Base-by-base conservation (phyloP, 2,888 invertebrate species). In the Euzophera pinguis region DNA sequence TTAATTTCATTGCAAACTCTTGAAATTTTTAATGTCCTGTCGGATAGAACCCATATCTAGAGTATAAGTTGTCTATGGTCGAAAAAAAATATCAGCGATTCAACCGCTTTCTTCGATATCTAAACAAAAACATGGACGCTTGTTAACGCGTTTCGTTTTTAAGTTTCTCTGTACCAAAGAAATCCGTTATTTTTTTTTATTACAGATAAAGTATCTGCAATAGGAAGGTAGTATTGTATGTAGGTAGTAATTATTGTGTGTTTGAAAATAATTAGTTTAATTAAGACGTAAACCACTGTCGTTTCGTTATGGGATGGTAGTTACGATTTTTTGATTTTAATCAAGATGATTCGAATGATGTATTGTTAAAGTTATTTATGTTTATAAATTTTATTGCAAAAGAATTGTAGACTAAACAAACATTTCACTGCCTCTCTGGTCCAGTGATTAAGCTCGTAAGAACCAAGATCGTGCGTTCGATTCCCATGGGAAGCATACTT, bases 281-380 rank as follows among this genome's bases (percentile, higher is more conserved):
- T 72, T 63, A 67, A 71, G 70, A 69, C 59, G 62, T 63, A 62
- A 60, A 39, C 62, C 64, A 54, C 62, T 57, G 49, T 50, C 47
- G 42, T 53, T 45, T 56, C 54, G 56, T 57, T 56, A 55, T 39
- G 49, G 49, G 39, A 48, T 39, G 39, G 39, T 32, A 39, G 39
- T 13, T 49, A 49, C 39, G 49, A n/a, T 3, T 16, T 50, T 49
- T 49, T 48, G n/a, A 27, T 38, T 50, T 1, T 8, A 43, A 43
- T 37, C 5, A 3, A 2, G 5, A 22, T 22, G 22, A 3, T 22
- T 22, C 5, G 22, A 5, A 22, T 3, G 22, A 3, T 22, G 5
- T 22, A 22, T 3, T 22, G 22, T 22, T 22, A 22, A 22, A 22
- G 3, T 22, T 22, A 22, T 22, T 22, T 22, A n/a, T n/a, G n/a